Evolutionary conservation across 1,140 invertebrate species (phyloP).

Genomic region (honey bee (Apis mellifera)): Amel_HAv3.1 CM009933.2:8760001-8760500

Average conservation of each 20-base stretch:
- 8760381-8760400: slow-evolving; percentile 57
- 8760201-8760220: not conserved
- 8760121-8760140: slow-evolving; percentile 15
- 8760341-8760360: slow-evolving; percentile 34
- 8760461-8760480: slow-evolving; percentile 62
- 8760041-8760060: not conserved
- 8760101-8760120: not conserved
- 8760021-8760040: not conserved
- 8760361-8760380: slow-evolving; percentile 47
- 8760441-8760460: slow-evolving; percentile 59
- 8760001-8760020: not conserved
- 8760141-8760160: not conserved
- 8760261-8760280: not conserved
- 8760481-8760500: slow-evolving; percentile 59
- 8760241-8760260: not conserved
- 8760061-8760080: not conserved
- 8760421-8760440: slow-evolving; percentile 72
- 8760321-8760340: slow-evolving; percentile 28
- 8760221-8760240: slow-evolving; percentile 1
- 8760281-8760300: not conserved
- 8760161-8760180: not conserved
- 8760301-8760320: slow-evolving; percentile 17
- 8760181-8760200: not conserved
- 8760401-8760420: slow-evolving; percentile 63
- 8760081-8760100: not conserved